Evolutionary conservation across 2,797 vertebrate species (phyloP).

Genomic region (Halcyon leucocephala): DNA sequence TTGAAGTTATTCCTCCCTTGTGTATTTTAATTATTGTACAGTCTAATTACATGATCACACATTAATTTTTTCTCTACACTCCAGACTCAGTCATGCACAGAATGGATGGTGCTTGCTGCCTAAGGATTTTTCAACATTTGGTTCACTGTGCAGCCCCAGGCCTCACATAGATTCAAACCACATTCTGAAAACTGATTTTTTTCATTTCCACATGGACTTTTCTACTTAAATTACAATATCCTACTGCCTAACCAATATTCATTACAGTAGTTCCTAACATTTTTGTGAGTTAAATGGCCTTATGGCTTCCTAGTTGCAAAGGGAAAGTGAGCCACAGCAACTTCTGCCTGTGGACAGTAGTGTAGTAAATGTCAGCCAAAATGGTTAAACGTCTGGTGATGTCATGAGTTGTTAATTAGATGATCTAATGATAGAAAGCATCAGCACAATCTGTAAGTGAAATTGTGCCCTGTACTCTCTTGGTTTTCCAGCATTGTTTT

Average conservation of each 20-base stretch:
- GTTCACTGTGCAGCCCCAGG: slow-evolving; percentile 16
- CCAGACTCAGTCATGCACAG: not conserved
- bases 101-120: not conserved
- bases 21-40: slow-evolving; percentile 36
- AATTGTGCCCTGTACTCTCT: not conserved
- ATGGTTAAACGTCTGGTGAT: not conserved
- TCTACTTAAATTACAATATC: not conserved
- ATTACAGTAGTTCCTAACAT: not conserved
- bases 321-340: not conserved
- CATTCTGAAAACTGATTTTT: not conserved
- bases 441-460: not conserved
- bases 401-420: not conserved
- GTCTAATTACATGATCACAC: slow-evolving; percentile 10
- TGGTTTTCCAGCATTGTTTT: not conserved
- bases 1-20: slow-evolving; percentile 25
- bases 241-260: not conserved
- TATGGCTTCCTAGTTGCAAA: not conserved
- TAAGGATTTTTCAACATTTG: slow-evolving; percentile 22
- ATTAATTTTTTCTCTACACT: slow-evolving; percentile 17
- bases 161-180: not conserved
- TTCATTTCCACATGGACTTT: not conserved
- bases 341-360: not conserved
- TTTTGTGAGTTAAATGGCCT: not conserved
- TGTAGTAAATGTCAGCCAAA: slow-evolving; percentile 6
- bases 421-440: not conserved